A percentile compares a stretch with the other conserved stretches of the same genome.
Evolutionary conservation across 2,113 vertebrate species (phyloP).

Genomic region (Otis tarda): DNA sequence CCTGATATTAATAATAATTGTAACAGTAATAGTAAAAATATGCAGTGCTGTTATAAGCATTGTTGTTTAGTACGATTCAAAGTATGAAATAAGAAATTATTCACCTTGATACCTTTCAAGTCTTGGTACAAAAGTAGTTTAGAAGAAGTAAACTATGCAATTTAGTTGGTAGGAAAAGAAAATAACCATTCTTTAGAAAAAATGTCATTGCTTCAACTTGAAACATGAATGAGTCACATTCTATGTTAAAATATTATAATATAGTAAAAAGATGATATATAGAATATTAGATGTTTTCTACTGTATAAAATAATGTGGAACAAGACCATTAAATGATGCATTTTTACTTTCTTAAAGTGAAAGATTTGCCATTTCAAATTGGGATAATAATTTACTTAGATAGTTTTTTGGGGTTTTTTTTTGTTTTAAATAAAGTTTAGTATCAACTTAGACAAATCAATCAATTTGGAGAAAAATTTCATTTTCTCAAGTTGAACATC

Average conservation of each 20-base stretch:
- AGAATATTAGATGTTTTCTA: neutral
- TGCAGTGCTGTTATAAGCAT: neutral
- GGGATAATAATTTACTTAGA: neutral
- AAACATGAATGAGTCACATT: neutral
- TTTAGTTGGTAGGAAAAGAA: neutral
- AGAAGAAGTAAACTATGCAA: neutral
- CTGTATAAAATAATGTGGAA: neutral
- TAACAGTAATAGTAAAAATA: neutral
- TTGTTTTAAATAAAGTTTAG: neutral
- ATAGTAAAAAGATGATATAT: neutral
- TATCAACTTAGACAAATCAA: neutral
- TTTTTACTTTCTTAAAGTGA: neutral
- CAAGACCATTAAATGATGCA: neutral
- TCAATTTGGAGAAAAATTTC: neutral
- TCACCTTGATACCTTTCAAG: neutral
- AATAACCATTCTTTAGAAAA: neutral
- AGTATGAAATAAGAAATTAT: neutral
- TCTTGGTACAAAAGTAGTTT: neutral
- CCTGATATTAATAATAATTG: neutral
- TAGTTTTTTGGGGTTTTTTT: neutral
- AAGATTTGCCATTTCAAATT: neutral
- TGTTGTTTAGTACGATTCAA: neutral
- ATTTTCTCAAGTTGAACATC: neutral
- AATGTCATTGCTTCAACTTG: neutral
- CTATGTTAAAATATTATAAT: neutral